A percentile compares a stretch with the other conserved stretches of the same genome.
Evolutionary conservation across 2,113 vertebrate species (phyloP).

Genomic region (Girardinichthys multiradiatus): DNA sequence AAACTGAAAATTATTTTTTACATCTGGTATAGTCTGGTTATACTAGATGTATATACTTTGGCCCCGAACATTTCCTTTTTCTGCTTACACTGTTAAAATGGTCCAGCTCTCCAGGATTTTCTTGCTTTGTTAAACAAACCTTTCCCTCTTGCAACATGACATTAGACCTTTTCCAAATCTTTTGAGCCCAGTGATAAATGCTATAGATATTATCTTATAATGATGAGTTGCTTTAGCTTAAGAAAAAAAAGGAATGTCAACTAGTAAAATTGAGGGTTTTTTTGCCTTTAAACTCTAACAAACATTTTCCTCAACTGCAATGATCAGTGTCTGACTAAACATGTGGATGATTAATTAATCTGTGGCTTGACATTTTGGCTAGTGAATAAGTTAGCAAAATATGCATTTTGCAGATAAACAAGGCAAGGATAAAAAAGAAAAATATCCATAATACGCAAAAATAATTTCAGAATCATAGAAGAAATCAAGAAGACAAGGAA

Average conservation of each 20-base stretch:
- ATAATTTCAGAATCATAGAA: neutral
- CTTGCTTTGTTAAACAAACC: slow-evolving; percentile 8
- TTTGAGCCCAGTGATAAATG: slow-evolving; percentile 5
- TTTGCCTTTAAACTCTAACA: slow-evolving; percentile 5
- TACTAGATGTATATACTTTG: neutral
- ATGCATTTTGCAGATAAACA: neutral
- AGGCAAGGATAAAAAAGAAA: neutral
- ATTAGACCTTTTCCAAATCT: slow-evolving; percentile 27
- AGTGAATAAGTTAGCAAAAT: neutral
- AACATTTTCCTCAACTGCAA: neutral
- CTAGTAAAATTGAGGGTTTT: slow-evolving; percentile 32
- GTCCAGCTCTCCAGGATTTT: slow-evolving; percentile 15
- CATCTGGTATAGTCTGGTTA: slow-evolving; percentile 3
- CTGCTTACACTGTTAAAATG: slow-evolving; percentile 13
- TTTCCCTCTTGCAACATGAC: slow-evolving; percentile 26
- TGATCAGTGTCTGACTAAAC: neutral
- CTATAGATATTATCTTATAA: slow-evolving; percentile 16
- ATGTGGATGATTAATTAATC: neutral
- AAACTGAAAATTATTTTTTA: neutral
- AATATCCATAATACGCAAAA: neutral
- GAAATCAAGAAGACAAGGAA: neutral
- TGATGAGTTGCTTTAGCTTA: slow-evolving; percentile 26
- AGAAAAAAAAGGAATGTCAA: slow-evolving; percentile 29
- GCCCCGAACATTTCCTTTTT: slow-evolving; percentile 10
- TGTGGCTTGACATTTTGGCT: neutral